A percentile compares a stretch with the other conserved stretches of the same genome.
These are phyloP conservation scores for Connochaetes taurinus DNA, from an alignment of 2,113 vertebrate genomes.

Conservation along the genomic window DNA sequence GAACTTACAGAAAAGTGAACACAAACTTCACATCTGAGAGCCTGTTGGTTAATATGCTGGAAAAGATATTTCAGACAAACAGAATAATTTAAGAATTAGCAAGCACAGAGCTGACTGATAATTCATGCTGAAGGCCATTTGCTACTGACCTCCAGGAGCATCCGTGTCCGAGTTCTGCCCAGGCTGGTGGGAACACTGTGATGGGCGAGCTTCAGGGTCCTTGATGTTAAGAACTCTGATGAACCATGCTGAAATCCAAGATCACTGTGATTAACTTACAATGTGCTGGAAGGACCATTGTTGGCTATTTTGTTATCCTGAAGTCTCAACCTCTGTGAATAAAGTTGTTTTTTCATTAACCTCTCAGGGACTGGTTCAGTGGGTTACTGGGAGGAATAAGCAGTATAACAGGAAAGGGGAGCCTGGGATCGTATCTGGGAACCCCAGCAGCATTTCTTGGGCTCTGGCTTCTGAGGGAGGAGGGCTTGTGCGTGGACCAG, in stretches of 20 bases:
- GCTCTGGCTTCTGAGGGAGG: background rate
- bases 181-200: background rate
- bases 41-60: background rate
- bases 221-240: background rate
- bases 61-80: background rate
- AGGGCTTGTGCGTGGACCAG: accelerated
- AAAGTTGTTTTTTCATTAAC: constrained; percentile 61
- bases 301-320: background rate
- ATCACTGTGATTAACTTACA: background rate
- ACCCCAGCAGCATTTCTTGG: background rate
- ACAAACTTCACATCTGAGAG: background rate
- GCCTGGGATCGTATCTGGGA: background rate
- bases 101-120: background rate
- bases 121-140: background rate
- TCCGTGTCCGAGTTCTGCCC: background rate
- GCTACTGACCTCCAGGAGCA: accelerated
- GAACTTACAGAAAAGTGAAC: background rate
- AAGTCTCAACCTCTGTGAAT: constrained; percentile 36
- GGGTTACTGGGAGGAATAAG: background rate
- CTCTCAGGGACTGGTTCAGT: constrained; percentile 52
- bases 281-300: background rate
- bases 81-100: accelerated
- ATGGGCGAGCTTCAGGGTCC: background rate
- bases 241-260: background rate
- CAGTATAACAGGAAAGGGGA: background rate